Conservation (phyloP, 2,797 vertebrate species). For the Microctenopoma steveboyesi region DNA sequence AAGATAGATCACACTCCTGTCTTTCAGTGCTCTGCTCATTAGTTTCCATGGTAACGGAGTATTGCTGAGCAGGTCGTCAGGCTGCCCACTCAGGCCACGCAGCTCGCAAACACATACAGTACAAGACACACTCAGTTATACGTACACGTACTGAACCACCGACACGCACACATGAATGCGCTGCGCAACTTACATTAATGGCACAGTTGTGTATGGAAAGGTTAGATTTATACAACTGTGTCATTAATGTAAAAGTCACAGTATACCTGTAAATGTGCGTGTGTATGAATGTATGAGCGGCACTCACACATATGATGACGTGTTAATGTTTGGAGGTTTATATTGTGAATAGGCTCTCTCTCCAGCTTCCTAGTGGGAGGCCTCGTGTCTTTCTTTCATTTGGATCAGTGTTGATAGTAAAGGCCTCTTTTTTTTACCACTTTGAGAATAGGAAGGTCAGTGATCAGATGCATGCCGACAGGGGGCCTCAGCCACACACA, state of each 20-base stretch:
- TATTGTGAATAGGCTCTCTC: neutral
- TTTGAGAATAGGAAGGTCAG: neutral
- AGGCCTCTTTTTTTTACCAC: neutral
- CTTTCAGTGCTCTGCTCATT: constrained; percentile 60
- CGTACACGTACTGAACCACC: neutral
- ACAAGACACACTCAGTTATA: constrained; percentile 10
- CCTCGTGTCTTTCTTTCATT: neutral
- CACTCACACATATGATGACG: constrained; percentile 7
- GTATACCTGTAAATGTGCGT: no score
- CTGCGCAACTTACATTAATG: constrained; percentile 6
- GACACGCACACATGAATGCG: neutral
- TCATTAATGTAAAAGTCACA: no score
- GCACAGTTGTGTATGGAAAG: constrained; percentile 6
- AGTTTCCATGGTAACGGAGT: constrained; percentile 85
- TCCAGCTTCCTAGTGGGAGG: neutral
- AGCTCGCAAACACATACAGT: constrained; percentile 43
- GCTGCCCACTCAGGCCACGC: constrained; percentile 81
- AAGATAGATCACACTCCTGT: constrained; percentile 58
- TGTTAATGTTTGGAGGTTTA: constrained; percentile 1
- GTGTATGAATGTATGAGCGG: neutral
- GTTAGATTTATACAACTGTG: constrained; percentile 4
- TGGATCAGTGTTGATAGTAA: neutral
- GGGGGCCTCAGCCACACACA: neutral
- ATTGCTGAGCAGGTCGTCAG: constrained; percentile 82
- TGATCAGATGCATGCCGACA: constrained; percentile 10